phyloP scores from a whole-genome alignment of 2,797 vertebrate genomes.

The Leptatherina wallacei region DNA sequence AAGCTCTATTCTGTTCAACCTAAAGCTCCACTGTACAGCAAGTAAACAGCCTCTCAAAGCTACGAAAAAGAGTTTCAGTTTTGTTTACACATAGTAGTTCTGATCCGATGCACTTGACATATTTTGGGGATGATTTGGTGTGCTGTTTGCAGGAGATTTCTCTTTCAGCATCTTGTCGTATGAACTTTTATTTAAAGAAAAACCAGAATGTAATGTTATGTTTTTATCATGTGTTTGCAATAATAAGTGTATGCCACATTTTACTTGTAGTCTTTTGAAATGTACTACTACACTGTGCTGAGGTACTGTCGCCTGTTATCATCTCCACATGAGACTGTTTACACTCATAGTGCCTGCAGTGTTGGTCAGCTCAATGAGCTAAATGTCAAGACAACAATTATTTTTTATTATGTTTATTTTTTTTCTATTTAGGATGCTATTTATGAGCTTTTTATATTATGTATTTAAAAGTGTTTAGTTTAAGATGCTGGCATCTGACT shows the following conservation, averaged over 20 bases:
- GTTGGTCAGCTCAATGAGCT: conserved; percentile 19
- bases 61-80: not conserved
- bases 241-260: not conserved
- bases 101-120: not conserved
- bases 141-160: conserved; percentile 13
- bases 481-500: conserved; percentile 72
- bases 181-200: not conserved
- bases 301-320: conserved; percentile 27
- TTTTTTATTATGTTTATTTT: conserved; percentile 48
- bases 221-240: not conserved
- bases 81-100: not conserved
- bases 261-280: conserved; percentile 28
- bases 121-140: not conserved
- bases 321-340: conserved; percentile 60
- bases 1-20: not conserved
- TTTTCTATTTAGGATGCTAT: conserved; percentile 61
- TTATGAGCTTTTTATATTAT: conserved; percentile 64
- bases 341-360: conserved; percentile 54
- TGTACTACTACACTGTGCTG: conserved; percentile 37
- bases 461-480: conserved; percentile 31
- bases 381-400: conserved; percentile 13
- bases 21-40: not conserved
- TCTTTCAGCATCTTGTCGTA: not conserved
- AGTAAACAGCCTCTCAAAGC: not conserved
- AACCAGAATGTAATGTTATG: conserved; percentile 25